phyloP scores from a whole-genome alignment of 2,888 invertebrate genomes.

The Hirtodrosophila duncani region DNA sequence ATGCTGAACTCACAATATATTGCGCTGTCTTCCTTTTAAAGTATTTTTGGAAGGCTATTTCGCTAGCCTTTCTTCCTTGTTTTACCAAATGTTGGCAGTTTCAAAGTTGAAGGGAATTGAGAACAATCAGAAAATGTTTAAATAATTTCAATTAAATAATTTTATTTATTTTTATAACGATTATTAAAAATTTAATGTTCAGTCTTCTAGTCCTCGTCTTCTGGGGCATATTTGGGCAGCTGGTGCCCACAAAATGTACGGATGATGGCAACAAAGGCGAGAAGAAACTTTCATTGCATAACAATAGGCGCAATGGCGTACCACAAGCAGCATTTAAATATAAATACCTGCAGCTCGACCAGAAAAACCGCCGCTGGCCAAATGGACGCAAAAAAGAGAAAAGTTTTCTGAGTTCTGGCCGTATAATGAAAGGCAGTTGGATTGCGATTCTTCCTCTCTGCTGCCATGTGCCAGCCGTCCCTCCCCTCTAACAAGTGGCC shows the following conservation, averaged over 20 bases:
- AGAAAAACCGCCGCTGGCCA: constrained; percentile 45
- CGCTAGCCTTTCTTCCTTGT: no score
- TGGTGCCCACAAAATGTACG: no score
- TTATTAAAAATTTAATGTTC: no score
- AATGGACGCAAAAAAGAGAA: constrained; percentile 33
- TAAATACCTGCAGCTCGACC: constrained; percentile 65
- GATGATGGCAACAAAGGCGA: constrained; percentile 42
- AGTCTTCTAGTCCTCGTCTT: no score
- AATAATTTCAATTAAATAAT: no score
- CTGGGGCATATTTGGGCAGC: not conserved
- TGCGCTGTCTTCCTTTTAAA: no score
- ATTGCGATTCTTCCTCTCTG: not conserved
- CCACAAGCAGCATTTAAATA: constrained; percentile 68
- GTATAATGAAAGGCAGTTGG: constrained; percentile 42
- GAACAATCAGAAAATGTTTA: no score
- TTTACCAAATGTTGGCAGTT: no score
- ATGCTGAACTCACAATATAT: no score
- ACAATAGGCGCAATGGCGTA: constrained; percentile 68
- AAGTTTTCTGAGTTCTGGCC: constrained; percentile 57
- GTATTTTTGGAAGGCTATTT: no score
- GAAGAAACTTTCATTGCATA: constrained; percentile 65
- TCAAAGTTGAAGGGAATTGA: no score
- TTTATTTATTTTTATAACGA: no score
- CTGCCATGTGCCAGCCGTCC: not conserved
- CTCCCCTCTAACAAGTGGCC: constrained; percentile 21